Evolutionary conservation across 1,140 invertebrate species (phyloP).

Genomic region (Akabosia matsudoensis): DNA sequence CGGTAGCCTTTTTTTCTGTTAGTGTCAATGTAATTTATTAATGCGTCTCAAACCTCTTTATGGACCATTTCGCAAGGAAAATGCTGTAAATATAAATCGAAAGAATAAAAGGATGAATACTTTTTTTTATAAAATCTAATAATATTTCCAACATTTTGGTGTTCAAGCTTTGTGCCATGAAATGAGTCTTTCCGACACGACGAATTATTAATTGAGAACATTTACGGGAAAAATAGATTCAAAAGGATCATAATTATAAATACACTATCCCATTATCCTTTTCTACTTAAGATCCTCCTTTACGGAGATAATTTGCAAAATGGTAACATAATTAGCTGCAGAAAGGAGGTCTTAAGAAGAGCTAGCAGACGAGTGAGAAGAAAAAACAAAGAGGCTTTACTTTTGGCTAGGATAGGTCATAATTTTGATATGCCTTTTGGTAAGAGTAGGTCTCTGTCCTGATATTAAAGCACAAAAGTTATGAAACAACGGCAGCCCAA

Average conservation of each 20-base stretch:
- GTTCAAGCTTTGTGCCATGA: constrained; percentile 1
- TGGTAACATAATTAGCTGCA: constrained; percentile 3
- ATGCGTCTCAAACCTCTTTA: no score
- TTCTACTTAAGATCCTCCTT: background rate
- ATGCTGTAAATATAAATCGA: no score
- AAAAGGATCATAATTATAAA: no score
- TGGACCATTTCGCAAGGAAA: no score
- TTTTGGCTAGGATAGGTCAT: background rate
- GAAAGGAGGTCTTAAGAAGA: background rate
- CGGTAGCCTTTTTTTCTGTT: no score
- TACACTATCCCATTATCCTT: background rate
- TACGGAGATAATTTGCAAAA: constrained; percentile 5
- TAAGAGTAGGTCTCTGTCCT: no score
- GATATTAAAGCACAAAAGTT: no score
- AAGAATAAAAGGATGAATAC: constrained; percentile 8
- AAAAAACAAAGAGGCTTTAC: background rate
- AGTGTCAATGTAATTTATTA: no score
- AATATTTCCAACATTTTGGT: background rate
- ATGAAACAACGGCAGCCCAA: no score
- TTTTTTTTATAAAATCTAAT: background rate
- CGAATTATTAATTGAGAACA: constrained; percentile 9
- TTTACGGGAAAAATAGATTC: background rate
- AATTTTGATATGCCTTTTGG: no score
- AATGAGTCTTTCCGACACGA: background rate
- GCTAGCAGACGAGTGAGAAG: background rate